Conservation (phyloP, 2,888 invertebrate genomes). For the Tipula unca region DNA sequence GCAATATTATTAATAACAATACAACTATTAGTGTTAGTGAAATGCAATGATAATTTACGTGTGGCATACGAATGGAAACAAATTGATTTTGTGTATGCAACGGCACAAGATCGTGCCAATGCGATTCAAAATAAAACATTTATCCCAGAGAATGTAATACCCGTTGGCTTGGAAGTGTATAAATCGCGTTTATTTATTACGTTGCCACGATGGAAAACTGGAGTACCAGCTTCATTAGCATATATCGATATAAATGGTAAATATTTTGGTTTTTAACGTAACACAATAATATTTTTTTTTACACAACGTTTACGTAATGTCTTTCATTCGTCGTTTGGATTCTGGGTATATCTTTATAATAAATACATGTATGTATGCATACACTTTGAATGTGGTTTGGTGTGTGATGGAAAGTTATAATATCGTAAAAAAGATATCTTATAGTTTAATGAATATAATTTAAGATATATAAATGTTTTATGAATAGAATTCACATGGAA, state of each 20-base stretch:
- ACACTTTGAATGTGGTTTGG: neutral
- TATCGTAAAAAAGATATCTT: neutral
- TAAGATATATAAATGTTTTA: neutral
- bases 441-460: neutral
- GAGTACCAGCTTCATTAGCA: slow-evolving; percentile 65
- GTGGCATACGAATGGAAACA: slow-evolving; percentile 66
- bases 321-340: neutral
- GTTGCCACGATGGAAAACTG: slow-evolving; percentile 64
- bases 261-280: slow-evolving; percentile 24
- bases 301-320: neutral
- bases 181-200: slow-evolving; percentile 61
- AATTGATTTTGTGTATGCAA: slow-evolving; percentile 59
- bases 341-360: neutral
- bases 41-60: slow-evolving; percentile 54
- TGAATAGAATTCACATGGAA: neutral
- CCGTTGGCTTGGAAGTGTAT: slow-evolving; percentile 64
- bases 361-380: neutral
- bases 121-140: slow-evolving; percentile 53
- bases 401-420: neutral
- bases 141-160: slow-evolving; percentile 62
- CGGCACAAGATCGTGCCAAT: slow-evolving; percentile 46
- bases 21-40: neutral
- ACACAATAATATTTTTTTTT: neutral
- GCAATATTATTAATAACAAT: neutral
- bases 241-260: slow-evolving; percentile 64